Evolutionary conservation across 2,888 invertebrate genomes (phyloP), one percentile per base, ranked within the genome.

Genomic region (Pterobdella sp.): DNA sequence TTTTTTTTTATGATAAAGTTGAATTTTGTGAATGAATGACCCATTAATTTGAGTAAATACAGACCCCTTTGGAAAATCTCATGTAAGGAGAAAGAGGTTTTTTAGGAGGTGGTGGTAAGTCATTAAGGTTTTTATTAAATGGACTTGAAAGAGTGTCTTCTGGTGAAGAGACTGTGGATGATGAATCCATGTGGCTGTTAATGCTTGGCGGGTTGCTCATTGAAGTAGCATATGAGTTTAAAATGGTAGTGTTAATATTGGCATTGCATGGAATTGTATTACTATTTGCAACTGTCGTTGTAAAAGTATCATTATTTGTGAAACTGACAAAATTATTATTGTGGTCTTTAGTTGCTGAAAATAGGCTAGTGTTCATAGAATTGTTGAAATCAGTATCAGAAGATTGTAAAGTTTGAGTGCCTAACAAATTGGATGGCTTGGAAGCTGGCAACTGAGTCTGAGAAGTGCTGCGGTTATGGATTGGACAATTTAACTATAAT

Each of bases 41-140:
- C n/a, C n/a, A n/a, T n/a, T n/a, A n/a, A 34, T 18, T 56, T 29
- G 10, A 49, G 10, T 31, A 14, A 26, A n/a, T 36, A 77, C 77
- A 73, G 66, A 78, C 78, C 63, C 76, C 75, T 73, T 78, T 78
- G 66, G 78, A 78, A 73, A 78, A 78, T 67, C 78, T 69, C 78
- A 78, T 78, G 71, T 78, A 78, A 3, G 78, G 78, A 14, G 78
- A 77, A 10, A 78, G 74, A 1, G 78, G 78, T 69, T 77, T 77
- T 70, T 77, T 77, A 26, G 78, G 78, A 31, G 78, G 78, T 36
- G 77, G 42, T 29, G 74, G 74, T 1, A 72, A 32, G 63, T 74
- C 74, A 52, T 36, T 75, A 18, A 63, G 35, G 14, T 56, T 26
- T 34, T 26, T 63, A n/a, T 71, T 71, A 26, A n/a, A 4, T 3